phyloP scores from a whole-genome alignment of 2,888 invertebrate species.

The Heliconius ethilla region DNA sequence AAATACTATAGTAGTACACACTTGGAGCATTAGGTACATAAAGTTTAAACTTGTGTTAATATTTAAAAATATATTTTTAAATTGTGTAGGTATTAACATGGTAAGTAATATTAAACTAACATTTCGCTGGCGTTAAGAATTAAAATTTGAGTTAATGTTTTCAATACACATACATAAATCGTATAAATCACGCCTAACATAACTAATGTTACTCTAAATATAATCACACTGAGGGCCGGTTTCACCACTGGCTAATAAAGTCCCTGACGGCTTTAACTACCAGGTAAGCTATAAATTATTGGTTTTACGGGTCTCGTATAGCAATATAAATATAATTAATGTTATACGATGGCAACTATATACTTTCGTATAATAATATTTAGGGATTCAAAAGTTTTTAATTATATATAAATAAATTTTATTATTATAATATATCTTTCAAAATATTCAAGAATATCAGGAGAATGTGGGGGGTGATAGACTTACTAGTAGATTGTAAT shows the following conservation, averaged over 20 bases:
- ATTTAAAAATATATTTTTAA: not conserved
- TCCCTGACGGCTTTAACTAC: not conserved
- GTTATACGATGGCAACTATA: not conserved
- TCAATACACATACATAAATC: not conserved
- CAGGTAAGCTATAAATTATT: not conserved
- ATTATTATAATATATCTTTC: not conserved
- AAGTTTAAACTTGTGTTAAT: not conserved
- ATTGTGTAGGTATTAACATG: not conserved
- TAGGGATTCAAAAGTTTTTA: too few species aligned
- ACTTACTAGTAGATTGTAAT: slow-evolving; percentile 45
- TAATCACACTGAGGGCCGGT: not conserved
- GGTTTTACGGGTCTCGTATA: not conserved
- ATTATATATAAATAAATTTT: not conserved
- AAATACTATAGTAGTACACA: not conserved
- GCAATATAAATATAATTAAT: too few species aligned
- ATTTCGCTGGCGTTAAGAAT: not conserved
- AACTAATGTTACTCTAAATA: too few species aligned
- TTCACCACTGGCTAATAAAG: not conserved
- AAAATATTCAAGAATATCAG: not conserved
- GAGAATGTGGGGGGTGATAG: slow-evolving; percentile 17
- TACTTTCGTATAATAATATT: not conserved
- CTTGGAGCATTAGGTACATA: not conserved
- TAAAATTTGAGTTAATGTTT: not conserved
- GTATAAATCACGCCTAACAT: not conserved
- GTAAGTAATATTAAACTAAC: not conserved